These are phyloP conservation scores for Marisa cornuarietis DNA, from an alignment of 1,140 invertebrate genomes.

Conservation along the genomic window DNA sequence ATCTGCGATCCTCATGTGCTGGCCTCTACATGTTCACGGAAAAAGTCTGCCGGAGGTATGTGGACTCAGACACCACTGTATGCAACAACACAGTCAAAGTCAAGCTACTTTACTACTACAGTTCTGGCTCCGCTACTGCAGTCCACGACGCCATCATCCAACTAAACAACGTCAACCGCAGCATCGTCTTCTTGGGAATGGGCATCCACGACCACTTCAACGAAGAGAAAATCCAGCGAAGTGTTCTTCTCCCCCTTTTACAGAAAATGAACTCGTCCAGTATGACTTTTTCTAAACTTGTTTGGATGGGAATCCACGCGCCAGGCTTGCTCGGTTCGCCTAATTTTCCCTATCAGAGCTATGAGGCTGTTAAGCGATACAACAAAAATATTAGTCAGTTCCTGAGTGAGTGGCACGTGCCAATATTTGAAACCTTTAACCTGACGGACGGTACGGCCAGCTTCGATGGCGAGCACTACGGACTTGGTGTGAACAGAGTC, in stretches of 20 bases:
- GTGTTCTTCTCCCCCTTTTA: background rate
- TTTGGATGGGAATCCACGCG: background rate
- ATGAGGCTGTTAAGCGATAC: background rate
- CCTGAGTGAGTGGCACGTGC: constrained; percentile 10
- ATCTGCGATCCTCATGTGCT: background rate
- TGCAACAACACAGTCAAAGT: background rate
- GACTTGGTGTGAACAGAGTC: constrained; percentile 19
- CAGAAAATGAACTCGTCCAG: background rate
- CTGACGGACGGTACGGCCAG: constrained; percentile 23
- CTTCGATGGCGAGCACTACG: constrained; percentile 30
- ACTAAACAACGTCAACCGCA: background rate
- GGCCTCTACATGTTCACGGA: constrained; percentile 2
- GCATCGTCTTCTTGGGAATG: background rate
- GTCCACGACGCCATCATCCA: background rate
- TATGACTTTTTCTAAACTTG: too few relatives aligned
- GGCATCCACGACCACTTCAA: background rate
- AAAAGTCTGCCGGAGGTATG: background rate
- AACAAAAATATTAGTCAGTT: background rate
- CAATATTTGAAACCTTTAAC: constrained; percentile 19
- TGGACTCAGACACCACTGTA: background rate
- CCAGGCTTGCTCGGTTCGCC: background rate
- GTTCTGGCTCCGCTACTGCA: background rate
- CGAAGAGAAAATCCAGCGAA: background rate
- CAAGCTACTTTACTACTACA: background rate
- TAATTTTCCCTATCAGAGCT: background rate